Percentiles rank a stretch among this genome's conserved stretches.
Conservation (phyloP, 2,888 invertebrate genomes). For the Sericinus montela region DNA sequence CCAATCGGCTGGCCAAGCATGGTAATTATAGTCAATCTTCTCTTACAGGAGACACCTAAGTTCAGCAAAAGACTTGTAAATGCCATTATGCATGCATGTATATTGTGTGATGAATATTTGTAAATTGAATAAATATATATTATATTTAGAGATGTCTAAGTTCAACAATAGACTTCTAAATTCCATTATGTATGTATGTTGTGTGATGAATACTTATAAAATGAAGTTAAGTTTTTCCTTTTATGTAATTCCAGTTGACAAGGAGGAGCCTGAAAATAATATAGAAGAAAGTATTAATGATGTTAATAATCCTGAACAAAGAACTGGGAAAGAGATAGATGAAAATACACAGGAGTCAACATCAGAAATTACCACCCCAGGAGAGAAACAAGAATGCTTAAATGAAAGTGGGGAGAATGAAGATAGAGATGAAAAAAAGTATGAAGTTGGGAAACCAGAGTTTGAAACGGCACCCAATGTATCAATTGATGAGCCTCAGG, state of each 20-base stretch:
- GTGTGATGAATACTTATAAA: too few species aligned
- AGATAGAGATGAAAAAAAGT: slow-evolving; percentile 39
- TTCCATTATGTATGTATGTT: too few species aligned
- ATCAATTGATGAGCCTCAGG: slow-evolving; percentile 59
- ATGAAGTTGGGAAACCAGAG: slow-evolving; percentile 61
- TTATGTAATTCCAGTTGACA: slow-evolving; percentile 11
- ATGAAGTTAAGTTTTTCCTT: too few species aligned
- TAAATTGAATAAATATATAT: too few species aligned
- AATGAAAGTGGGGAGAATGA: slow-evolving; percentile 22
- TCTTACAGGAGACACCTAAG: too few species aligned
- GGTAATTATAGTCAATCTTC: too few species aligned
- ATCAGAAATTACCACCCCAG: slow-evolving; percentile 25
- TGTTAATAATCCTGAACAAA: slow-evolving; percentile 11
- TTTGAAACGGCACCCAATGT: slow-evolving; percentile 76
- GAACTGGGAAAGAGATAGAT: neutral
- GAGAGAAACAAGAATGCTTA: slow-evolving; percentile 15
- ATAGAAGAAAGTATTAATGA: slow-evolving; percentile 1
- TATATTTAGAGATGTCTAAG: too few species aligned
- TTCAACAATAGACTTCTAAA: too few species aligned
- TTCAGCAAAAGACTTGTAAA: too few species aligned
- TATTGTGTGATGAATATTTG: too few species aligned
- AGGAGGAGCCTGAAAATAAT: slow-evolving; percentile 6
- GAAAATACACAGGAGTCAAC: slow-evolving; percentile 17
- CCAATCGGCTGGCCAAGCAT: too few species aligned
- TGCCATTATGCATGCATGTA: too few species aligned